Evolutionary conservation across 2,113 vertebrate genomes (phyloP).

Genomic region (Eulemur macaco): DNA sequence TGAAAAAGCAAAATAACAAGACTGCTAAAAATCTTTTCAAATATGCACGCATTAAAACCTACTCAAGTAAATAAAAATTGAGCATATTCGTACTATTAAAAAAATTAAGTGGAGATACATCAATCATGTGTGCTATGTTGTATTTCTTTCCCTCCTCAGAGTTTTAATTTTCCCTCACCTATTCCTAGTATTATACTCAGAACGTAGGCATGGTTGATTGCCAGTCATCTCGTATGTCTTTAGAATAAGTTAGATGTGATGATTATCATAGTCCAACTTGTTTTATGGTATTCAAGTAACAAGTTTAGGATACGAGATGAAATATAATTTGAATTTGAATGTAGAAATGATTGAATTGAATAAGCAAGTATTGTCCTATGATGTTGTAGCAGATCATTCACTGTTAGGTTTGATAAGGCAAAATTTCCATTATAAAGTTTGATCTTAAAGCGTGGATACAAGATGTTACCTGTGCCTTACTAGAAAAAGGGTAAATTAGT

Average conservation of each 20-base stretch:
- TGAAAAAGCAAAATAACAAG: neutral
- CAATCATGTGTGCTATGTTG: neutral
- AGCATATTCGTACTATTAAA: neutral
- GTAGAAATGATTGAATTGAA: slow-evolving; percentile 54
- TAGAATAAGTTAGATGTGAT: slow-evolving; percentile 21
- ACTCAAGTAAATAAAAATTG: neutral
- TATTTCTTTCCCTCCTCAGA: neutral
- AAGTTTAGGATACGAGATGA: slow-evolving; percentile 27
- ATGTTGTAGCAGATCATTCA: neutral
- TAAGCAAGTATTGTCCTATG: slow-evolving; percentile 27
- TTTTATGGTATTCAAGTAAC: slow-evolving; percentile 23
- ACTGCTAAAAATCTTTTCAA: neutral
- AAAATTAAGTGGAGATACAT: neutral
- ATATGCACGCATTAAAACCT: neutral
- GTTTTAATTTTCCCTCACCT: slow-evolving; percentile 34
- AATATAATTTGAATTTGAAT: slow-evolving; percentile 71
- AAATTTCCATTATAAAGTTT: neutral
- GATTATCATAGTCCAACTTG: slow-evolving; percentile 53
- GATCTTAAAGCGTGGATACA: neutral
- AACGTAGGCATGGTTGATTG: slow-evolving; percentile 46
- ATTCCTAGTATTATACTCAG: neutral
- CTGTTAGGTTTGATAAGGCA: neutral
- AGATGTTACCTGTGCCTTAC: neutral
- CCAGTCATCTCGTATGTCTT: slow-evolving; percentile 24
- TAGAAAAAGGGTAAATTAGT: neutral